Evolutionary conservation across 2,888 invertebrate species (phyloP).

Genomic region (Hesperia comma): DNA sequence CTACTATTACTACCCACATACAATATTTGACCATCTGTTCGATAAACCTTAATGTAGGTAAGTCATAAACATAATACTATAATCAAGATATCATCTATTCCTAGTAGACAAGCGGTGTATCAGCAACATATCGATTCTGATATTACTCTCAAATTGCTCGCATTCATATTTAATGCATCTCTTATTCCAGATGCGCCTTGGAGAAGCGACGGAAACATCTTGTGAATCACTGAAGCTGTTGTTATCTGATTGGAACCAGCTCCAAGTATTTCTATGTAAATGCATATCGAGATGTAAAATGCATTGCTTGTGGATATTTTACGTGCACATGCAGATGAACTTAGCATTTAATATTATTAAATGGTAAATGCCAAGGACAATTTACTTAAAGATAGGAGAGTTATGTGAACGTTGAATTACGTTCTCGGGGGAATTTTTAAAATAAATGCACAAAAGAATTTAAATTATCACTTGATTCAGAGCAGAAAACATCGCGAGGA

Average conservation of each 20-base stretch:
- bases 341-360: no score
- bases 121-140: not conserved
- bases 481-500: no score
- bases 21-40: not conserved
- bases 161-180: not conserved
- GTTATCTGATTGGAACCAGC: slow-evolving; percentile 2
- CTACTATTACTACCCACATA: no score
- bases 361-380: no score
- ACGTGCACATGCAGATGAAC: no score
- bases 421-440: no score
- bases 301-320: no score
- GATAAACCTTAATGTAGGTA: not conserved
- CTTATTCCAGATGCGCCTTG: not conserved
- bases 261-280: slow-evolving; percentile 39
- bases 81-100: not conserved
- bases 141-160: not conserved
- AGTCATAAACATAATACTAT: not conserved
- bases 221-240: slow-evolving; percentile 1
- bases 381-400: no score
- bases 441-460: no score
- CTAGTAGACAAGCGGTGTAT: not conserved
- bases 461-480: no score
- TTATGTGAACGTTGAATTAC: no score
- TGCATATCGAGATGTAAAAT: not conserved
- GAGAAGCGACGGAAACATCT: not conserved